Evolutionary conservation across 2,797 vertebrate genomes (phyloP).

Genomic region (Ataeniobius toweri): DNA sequence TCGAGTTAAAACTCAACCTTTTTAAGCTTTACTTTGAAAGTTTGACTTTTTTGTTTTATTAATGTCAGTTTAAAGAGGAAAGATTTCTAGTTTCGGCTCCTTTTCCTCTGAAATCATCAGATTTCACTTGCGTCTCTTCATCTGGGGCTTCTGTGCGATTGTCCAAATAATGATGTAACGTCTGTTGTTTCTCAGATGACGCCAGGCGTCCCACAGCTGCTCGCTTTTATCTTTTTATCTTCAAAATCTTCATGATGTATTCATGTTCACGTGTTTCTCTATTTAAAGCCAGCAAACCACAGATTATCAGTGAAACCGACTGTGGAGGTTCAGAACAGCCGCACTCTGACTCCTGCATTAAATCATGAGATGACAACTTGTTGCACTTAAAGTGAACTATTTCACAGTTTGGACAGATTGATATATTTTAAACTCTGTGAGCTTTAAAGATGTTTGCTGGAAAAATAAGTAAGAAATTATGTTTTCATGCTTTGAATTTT

Average conservation of each 20-base stretch:
- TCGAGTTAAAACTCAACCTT: neutral
- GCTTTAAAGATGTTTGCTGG: neutral
- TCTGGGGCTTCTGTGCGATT: neutral
- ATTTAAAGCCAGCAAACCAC: constrained; percentile 2
- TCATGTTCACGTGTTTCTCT: neutral
- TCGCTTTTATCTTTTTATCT: constrained; percentile 1
- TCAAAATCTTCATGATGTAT: neutral
- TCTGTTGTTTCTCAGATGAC: neutral
- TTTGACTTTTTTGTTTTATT: neutral
- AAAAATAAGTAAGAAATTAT: neutral
- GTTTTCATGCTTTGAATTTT: neutral
- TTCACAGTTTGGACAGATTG: too few relatives aligned
- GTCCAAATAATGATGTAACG: neutral
- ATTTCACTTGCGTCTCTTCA: neutral
- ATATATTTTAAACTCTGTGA: neutral
- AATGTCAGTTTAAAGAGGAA: neutral
- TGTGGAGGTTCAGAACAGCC: neutral
- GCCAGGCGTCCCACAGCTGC: neutral
- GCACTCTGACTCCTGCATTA: neutral
- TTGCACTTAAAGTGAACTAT: neutral
- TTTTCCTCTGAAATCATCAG: neutral
- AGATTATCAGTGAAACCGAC: neutral
- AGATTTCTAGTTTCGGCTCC: neutral
- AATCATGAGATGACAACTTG: neutral
- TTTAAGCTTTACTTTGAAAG: neutral